Conservation (phyloP, 2,888 invertebrate genomes). For the Mantis religiosa region DNA sequence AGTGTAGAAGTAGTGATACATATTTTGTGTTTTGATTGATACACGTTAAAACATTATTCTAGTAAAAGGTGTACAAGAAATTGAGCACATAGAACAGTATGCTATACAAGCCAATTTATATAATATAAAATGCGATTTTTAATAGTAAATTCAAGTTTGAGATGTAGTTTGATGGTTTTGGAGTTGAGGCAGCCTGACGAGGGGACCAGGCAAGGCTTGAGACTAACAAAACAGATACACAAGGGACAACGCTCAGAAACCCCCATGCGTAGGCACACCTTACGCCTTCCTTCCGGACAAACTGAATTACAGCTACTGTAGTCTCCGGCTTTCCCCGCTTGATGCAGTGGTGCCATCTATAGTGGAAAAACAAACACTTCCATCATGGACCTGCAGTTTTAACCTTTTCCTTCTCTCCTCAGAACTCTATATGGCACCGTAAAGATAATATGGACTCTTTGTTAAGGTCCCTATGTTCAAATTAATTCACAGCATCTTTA, state of each 20-base stretch:
- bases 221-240: constrained; percentile 15
- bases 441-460: background rate
- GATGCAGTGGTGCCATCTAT: constrained; percentile 24
- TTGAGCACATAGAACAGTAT: too few species aligned
- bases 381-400: background rate
- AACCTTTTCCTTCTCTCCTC: background rate
- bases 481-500: background rate
- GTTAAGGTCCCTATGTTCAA: too few species aligned
- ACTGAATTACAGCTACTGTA: constrained; percentile 18
- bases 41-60: too few species aligned
- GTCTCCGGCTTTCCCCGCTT: constrained; percentile 19
- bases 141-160: too few species aligned
- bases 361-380: constrained; percentile 14
- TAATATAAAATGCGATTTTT: too few species aligned
- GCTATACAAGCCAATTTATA: too few species aligned
- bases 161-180: too few species aligned
- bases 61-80: too few species aligned
- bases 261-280: constrained; percentile 7
- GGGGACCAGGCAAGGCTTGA: background rate
- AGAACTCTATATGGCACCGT: background rate
- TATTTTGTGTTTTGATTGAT: too few species aligned
- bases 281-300: constrained; percentile 19
- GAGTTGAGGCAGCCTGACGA: background rate
- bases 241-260: constrained; percentile 12
- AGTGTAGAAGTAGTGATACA: too few species aligned